phyloP scores from a whole-genome alignment of 2,888 invertebrate genomes.

The Ischnus inquisitorius region DNA sequence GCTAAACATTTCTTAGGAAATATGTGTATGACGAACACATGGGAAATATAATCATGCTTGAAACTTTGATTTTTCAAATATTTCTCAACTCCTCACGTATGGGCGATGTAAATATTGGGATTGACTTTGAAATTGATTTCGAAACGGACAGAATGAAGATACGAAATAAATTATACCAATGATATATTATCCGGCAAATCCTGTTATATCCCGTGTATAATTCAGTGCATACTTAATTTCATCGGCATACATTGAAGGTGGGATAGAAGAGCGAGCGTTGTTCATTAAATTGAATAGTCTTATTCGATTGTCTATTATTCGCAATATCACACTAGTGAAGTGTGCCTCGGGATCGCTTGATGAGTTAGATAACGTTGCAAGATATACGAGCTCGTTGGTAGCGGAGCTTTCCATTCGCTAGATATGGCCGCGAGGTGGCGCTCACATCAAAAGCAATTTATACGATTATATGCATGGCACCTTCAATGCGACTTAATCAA shows the following conservation, averaged over 20 bases:
- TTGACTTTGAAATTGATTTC: too few species aligned
- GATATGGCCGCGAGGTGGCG: slow-evolving; percentile 73
- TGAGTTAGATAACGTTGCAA: slow-evolving; percentile 45
- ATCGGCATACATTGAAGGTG: slow-evolving; percentile 28
- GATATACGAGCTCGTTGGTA: slow-evolving; percentile 52
- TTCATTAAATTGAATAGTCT: slow-evolving; percentile 27
- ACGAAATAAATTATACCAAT: slow-evolving; percentile 5
- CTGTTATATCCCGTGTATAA: too few species aligned
- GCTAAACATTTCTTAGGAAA: too few species aligned
- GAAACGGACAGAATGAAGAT: too few species aligned
- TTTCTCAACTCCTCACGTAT: too few species aligned
- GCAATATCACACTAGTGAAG: slow-evolving; percentile 65
- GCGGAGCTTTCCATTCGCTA: slow-evolving; percentile 74
- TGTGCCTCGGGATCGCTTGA: slow-evolving; percentile 56
- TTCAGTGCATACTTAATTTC: too few species aligned
- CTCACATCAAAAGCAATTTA: slow-evolving; percentile 82
- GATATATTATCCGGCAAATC: too few species aligned
- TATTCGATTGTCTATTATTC: slow-evolving; percentile 56
- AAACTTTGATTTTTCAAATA: too few species aligned
- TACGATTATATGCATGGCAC: slow-evolving; percentile 81
- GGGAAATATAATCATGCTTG: too few species aligned
- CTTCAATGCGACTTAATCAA: slow-evolving; percentile 81
- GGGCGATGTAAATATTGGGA: too few species aligned
- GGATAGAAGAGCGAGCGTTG: neutral
- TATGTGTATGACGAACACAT: too few species aligned